Evolutionary conservation across 2,113 vertebrate species (phyloP).

Genomic region (Lucifuga dentata): DNA sequence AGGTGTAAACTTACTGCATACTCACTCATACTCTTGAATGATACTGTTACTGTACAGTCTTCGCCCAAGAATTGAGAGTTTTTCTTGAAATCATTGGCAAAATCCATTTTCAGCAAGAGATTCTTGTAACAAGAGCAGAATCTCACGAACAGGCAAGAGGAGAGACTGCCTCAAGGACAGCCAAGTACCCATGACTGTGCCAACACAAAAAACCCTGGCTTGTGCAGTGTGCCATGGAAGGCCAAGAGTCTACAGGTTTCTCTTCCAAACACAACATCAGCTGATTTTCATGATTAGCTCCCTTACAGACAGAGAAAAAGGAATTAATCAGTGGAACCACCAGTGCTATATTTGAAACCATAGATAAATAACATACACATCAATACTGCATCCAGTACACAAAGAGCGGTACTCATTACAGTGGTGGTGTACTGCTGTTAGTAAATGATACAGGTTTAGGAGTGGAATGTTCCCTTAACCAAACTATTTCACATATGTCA

Average conservation of each 20-base stretch:
- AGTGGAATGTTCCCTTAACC: neutral
- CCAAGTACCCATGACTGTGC: neutral
- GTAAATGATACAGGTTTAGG: neutral
- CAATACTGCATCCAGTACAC: no score
- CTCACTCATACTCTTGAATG: no score
- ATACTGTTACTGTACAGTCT: no score
- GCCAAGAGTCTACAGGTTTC: constrained; percentile 1
- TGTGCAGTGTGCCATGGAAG: neutral
- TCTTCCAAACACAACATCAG: neutral
- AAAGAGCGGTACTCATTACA: neutral
- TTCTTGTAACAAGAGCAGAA: no score
- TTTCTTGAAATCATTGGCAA: no score
- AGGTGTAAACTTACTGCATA: no score
- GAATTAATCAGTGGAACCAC: neutral
- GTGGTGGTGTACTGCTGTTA: constrained; percentile 4
- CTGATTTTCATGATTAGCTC: constrained; percentile 7
- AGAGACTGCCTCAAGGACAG: neutral
- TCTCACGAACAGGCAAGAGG: no score
- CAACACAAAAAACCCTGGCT: neutral
- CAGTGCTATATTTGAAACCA: neutral
- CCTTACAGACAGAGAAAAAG: neutral
- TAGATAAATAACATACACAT: neutral
- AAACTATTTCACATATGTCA: neutral
- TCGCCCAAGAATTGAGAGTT: no score
- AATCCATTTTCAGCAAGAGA: no score